A percentile compares a stretch with the other conserved stretches of the same genome.
Conservation (phyloP, 2,888 invertebrate species). For the Drosophila vallismaia region DNA sequence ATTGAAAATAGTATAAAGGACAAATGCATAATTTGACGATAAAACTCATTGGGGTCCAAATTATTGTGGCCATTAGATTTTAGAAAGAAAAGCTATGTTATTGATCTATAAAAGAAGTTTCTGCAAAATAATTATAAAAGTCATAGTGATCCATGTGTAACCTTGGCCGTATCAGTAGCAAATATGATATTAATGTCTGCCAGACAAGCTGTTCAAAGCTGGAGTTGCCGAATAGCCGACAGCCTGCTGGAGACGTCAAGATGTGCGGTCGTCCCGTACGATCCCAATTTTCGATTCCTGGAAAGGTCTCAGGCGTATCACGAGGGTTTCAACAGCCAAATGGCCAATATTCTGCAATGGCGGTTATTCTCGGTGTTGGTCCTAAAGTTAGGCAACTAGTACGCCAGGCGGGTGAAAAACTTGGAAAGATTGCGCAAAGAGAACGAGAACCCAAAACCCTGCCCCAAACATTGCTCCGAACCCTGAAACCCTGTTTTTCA, state of each 20-base stretch:
- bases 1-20: background rate
- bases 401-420: constrained; percentile 3
- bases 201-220: constrained; percentile 6
- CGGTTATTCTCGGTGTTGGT: constrained; percentile 26
- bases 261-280: constrained; percentile 33
- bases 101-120: background rate
- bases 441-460: background rate
- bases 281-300: constrained; percentile 36
- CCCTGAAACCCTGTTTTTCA: constrained; percentile 29
- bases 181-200: constrained; percentile 25
- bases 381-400: constrained; percentile 28
- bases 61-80: background rate
- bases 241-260: background rate
- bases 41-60: background rate
- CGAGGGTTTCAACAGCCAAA: constrained; percentile 1
- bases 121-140: background rate
- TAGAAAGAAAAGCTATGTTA: background rate
- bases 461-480: background rate
- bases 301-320: constrained; percentile 14
- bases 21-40: background rate
- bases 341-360: constrained; percentile 30
- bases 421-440: constrained; percentile 4
- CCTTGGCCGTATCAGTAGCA: constrained; percentile 5
- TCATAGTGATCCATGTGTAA: background rate
- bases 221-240: constrained; percentile 10